These are phyloP conservation scores for Sphinx pinastri DNA, from an alignment of 2,888 invertebrate species.

Conservation along the genomic window DNA sequence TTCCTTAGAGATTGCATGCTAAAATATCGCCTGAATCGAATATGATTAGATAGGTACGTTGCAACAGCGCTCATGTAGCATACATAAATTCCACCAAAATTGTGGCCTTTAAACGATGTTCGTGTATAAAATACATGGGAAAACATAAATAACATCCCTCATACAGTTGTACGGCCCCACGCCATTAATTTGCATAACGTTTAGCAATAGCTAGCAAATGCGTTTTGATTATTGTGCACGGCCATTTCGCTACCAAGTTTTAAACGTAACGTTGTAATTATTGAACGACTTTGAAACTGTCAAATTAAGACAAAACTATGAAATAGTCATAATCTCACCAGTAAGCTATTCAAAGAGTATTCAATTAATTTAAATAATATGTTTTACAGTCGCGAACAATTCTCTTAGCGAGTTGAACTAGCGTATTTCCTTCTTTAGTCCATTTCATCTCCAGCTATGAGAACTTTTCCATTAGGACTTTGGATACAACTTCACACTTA, in stretches of 20 bases:
- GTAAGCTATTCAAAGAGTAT: conserved; percentile 4
- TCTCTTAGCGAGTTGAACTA: conserved; percentile 50
- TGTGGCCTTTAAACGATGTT: conserved; percentile 10
- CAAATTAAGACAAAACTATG: not conserved
- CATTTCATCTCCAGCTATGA: conserved; percentile 50
- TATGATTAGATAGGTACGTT: not conserved
- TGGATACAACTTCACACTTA: conserved; percentile 65
- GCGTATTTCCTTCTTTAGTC: conserved; percentile 55
- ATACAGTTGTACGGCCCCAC: conserved; percentile 17
- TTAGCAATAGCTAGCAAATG: conserved; percentile 22
- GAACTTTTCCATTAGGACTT: conserved; percentile 72
- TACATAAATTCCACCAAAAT: conserved; percentile 15
- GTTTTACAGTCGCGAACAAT: conserved; percentile 60
- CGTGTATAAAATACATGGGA: conserved; percentile 20
- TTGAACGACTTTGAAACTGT: not conserved
- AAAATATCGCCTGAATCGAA: conserved; percentile 10
- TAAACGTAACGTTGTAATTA: not conserved
- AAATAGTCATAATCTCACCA: not conserved
- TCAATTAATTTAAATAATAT: conserved; percentile 54
- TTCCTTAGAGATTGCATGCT: conserved; percentile 10
- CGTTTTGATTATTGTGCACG: conserved; percentile 18
- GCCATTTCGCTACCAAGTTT: not conserved
- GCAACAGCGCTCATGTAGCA: conserved; percentile 3
- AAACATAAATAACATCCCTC: conserved; percentile 14
- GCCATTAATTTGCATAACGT: conserved; percentile 23